Percentiles rank a stretch among this genome's conserved stretches.
phyloP scores from a whole-genome alignment of 37 sponge, comb jelly and placozoan species.

The Halisarca cf. caerulea region DNA sequence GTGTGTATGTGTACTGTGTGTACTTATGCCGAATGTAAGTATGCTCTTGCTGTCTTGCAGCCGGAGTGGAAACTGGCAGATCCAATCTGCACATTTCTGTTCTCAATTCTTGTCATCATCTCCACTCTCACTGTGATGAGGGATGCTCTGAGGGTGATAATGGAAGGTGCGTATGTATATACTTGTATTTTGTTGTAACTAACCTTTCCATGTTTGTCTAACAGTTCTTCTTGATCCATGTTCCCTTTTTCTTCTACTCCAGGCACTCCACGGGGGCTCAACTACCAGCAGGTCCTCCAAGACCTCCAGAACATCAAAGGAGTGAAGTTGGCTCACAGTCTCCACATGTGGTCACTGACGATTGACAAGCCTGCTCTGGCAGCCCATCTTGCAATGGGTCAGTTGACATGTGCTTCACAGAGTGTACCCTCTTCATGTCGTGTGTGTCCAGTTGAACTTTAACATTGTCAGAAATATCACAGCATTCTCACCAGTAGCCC shows the following conservation, averaged over 20 bases:
- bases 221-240: no score
- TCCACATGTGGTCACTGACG: slow-evolving; percentile 71
- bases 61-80: slow-evolving; percentile 93
- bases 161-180: slow-evolving; percentile 98
- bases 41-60: slow-evolving; percentile 40
- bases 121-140: slow-evolving; percentile 90
- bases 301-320: slow-evolving; percentile 38
- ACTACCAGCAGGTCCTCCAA: slow-evolving; percentile 43
- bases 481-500: no score
- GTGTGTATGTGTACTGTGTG: neutral
- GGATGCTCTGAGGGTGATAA: slow-evolving; percentile 91
- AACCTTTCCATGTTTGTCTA: no score
- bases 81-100: slow-evolving; percentile 97
- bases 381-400: slow-evolving; percentile 56
- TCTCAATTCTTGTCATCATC: slow-evolving; percentile 82
- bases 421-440: no score
- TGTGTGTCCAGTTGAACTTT: no score
- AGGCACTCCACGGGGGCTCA: neutral
- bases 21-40: neutral
- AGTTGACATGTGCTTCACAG: no score
- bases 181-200: no score
- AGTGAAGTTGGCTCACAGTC: slow-evolving; percentile 55
- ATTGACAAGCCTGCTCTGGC: slow-evolving; percentile 51
- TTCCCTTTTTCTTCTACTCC: no score
- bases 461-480: no score